Evolutionary conservation across 2,113 vertebrate species (phyloP).

Genomic region (Corvus hawaiiensis): DNA sequence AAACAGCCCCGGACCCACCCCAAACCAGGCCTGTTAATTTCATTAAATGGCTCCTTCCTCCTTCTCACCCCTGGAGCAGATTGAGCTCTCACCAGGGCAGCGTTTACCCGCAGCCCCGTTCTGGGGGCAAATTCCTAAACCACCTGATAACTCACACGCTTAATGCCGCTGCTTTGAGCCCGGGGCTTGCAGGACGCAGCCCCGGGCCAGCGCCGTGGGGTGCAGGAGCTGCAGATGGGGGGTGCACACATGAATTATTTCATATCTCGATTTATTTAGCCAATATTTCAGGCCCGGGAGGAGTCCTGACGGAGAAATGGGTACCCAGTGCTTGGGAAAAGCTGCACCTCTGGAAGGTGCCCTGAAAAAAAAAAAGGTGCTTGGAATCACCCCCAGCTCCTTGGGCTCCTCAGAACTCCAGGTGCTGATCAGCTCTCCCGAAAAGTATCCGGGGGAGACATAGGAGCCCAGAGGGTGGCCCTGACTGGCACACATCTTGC

Average conservation of each 20-base stretch:
- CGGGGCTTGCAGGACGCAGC: not conserved
- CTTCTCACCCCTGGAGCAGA: not conserved
- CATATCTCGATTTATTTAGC: not conserved
- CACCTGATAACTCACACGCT: not conserved
- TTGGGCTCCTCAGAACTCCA: not conserved
- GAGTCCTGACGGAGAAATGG: not conserved
- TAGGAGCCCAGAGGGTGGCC: not conserved
- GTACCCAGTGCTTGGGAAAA: not conserved
- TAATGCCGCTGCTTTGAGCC: not conserved
- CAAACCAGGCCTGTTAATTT: not conserved
- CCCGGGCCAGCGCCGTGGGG: not conserved
- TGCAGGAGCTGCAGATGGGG: not conserved
- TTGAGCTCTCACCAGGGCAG: not conserved
- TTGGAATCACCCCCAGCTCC: not conserved
- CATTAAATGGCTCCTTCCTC: not conserved
- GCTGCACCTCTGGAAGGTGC: not conserved
- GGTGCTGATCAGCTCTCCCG: fast-evolving
- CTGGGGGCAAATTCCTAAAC: not conserved
- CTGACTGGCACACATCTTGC: not conserved
- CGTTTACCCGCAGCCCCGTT: not conserved
- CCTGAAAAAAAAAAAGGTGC: not conserved
- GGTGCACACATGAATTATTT: fast-evolving
- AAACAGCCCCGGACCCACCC: not conserved
- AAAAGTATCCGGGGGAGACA: not conserved
- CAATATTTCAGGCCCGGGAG: not conserved